Percentiles rank a stretch among this genome's conserved stretches.
Conservation (phyloP, 1,140 invertebrate species). For the Diabrotica virgifera region DNA sequence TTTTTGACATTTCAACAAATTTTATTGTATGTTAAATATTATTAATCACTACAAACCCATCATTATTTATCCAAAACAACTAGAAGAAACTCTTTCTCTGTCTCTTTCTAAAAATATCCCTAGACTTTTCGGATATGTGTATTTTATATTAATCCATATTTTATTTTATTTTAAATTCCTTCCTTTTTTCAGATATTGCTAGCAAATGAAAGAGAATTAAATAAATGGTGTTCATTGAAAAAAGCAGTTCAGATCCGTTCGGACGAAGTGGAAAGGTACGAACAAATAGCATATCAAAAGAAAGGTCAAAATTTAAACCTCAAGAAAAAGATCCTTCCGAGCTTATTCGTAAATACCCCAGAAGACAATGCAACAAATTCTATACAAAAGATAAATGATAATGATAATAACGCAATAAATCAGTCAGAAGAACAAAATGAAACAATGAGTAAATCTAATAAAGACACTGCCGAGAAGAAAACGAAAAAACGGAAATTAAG, state of each 20-base stretch:
- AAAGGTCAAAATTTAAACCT: conserved; percentile 70
- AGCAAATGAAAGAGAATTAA: conserved; percentile 90
- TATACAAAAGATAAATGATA: conserved; percentile 9
- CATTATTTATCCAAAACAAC: too few species aligned
- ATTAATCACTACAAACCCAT: too few species aligned
- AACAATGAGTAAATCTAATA: conserved; percentile 1
- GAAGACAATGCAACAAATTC: conserved; percentile 15
- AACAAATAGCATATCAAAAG: conserved; percentile 70
- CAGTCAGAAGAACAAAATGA: conserved; percentile 16
- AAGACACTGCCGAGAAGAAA: conserved; percentile 19
- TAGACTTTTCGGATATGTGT: too few species aligned
- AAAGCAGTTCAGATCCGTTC: conserved; percentile 79
- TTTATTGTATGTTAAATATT: too few species aligned
- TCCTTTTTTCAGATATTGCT: conserved; percentile 69
- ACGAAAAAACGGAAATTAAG: conserved; percentile 13
- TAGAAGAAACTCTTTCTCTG: too few species aligned
- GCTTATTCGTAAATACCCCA: conserved; percentile 58
- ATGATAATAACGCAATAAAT: conserved; percentile 16
- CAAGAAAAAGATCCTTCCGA: conserved; percentile 84
- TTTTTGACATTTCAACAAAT: too few species aligned
- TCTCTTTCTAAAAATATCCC: too few species aligned
- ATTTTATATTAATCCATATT: too few species aligned
- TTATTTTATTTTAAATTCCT: conserved; percentile 4
- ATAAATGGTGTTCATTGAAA: conserved; percentile 91
- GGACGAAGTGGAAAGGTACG: conserved; percentile 75